Base-by-base conservation (phyloP, 1,140 invertebrate genomes). In the Galleria mellonella region DNA sequence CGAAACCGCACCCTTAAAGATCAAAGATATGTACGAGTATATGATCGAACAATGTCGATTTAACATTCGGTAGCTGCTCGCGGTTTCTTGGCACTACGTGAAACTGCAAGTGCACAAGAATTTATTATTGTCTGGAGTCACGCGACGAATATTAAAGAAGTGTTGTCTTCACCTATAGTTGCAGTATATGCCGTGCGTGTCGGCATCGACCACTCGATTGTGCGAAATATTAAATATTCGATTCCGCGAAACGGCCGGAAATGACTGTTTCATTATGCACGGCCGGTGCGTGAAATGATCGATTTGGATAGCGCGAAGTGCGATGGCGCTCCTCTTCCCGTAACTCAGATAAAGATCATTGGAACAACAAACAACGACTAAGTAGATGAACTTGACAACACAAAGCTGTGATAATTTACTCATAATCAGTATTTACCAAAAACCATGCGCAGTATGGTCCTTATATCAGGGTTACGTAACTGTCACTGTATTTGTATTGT, bases 51-150 rank as follows among this genome's bases (percentile, higher is more conserved):
- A 76, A 76, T 72, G 56, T 43, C 39, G 60, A 59, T 75, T 84
- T 69, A 71, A 62, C 62, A 84, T 84, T 81, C 81, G 72, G 63
- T 63, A 68, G 68, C 61, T 62, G 72, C 63, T 62, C 58, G 66
- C 56, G 57, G 62, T 71, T 83, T 76, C 69, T 81, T 70, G 73
- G 73, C 73, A 79, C 55, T 72, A 57, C 75, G 69, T 68, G 72
- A 84, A 82, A 78, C 66, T 82, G 77, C 77, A 82, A 81, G 76
- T 82, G 77, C 72, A 82, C 66, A 72, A 71, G 81, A 81, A 84
- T 84, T 76, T 78, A 81, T 82, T 72, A 81, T 77, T 66, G 69
- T 54, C 51, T 35, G 32, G 47, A 42, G 70, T 64, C 61, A 75
- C 67, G 68, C 63, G 65, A 67, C 60, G 81, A 65, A 84, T 84